Percentiles rank a stretch among this genome's conserved stretches.
phyloP scores from a whole-genome alignment of 53 echinoderm and acorn worm species.

The Astropecten irregularis region DNA sequence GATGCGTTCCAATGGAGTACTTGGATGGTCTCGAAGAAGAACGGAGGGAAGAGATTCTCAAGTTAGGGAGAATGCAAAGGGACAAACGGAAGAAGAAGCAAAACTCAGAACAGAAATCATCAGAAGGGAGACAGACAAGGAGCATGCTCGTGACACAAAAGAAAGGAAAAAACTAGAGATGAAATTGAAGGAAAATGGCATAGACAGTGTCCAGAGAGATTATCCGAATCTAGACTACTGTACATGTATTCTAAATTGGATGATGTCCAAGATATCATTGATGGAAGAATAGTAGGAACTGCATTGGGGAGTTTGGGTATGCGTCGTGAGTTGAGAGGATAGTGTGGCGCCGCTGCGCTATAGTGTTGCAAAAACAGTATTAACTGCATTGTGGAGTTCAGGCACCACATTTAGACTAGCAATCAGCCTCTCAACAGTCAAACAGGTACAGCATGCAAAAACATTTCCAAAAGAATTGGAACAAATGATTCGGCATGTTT shows the following conservation, averaged over 20 bases:
- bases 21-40: slow-evolving; percentile 44
- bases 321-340: no score
- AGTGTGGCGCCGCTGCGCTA: no score
- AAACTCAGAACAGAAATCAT: slow-evolving; percentile 53
- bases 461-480: slow-evolving; percentile 40
- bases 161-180: slow-evolving; percentile 60
- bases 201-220: slow-evolving; percentile 10
- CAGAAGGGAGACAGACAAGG: slow-evolving; percentile 51
- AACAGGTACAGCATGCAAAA: slow-evolving; percentile 47
- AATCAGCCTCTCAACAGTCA: no score
- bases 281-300: slow-evolving; percentile 49
- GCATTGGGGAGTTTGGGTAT: no score
- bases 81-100: slow-evolving; percentile 51
- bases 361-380: no score
- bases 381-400: no score
- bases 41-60: slow-evolving; percentile 38
- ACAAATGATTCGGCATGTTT: slow-evolving; percentile 49
- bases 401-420: no score
- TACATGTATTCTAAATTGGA: slow-evolving; percentile 28
- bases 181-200: slow-evolving; percentile 39
- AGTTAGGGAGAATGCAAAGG: slow-evolving; percentile 62
- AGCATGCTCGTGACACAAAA: slow-evolving; percentile 44
- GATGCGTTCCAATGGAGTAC: slow-evolving; percentile 45
- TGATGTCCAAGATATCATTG: slow-evolving; percentile 33
- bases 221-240: slow-evolving; percentile 54